Evolutionary conservation across 92 coral and sea anemone genomes (phyloP).

Genomic region (Phymanthus crucifer): DNA sequence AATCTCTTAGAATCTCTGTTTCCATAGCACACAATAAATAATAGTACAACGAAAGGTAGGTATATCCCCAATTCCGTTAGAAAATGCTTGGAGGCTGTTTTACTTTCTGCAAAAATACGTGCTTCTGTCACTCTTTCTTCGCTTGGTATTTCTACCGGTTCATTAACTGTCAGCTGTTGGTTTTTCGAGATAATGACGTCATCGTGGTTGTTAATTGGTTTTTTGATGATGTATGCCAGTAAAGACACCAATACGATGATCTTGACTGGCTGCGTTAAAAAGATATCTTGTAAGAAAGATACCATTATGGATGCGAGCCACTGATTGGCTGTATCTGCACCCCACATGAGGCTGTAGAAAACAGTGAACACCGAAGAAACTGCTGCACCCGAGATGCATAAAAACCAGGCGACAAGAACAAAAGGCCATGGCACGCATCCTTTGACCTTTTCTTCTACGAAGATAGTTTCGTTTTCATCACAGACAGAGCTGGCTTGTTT

Average conservation of each 20-base stretch:
- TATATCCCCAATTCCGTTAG: slow-evolving; percentile 50
- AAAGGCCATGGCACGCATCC: slow-evolving; percentile 75
- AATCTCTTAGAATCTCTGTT: slow-evolving; percentile 50
- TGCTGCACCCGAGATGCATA: slow-evolving; percentile 56
- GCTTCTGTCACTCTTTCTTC: slow-evolving; percentile 54
- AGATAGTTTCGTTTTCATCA: neutral
- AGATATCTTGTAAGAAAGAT: slow-evolving; percentile 73
- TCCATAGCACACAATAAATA: slow-evolving; percentile 68
- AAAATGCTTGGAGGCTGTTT: slow-evolving; percentile 28
- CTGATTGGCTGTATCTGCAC: slow-evolving; percentile 70
- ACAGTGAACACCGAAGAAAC: slow-evolving; percentile 69
- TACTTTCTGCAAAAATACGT: slow-evolving; percentile 59
- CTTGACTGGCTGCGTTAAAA: slow-evolving; percentile 73
- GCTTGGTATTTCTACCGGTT: slow-evolving; percentile 42
- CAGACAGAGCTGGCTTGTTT: slow-evolving; percentile 17
- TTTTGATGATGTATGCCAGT: slow-evolving; percentile 62
- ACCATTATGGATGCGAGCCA: slow-evolving; percentile 70
- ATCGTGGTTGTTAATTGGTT: slow-evolving; percentile 72
- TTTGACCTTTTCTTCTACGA: slow-evolving; percentile 38
- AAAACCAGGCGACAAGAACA: slow-evolving; percentile 68
- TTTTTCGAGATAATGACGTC: slow-evolving; percentile 50
- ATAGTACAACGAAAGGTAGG: slow-evolving; percentile 40
- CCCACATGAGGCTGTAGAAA: slow-evolving; percentile 84
- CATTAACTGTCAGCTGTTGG: slow-evolving; percentile 35
- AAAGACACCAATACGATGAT: slow-evolving; percentile 61